A percentile compares a stretch with the other conserved stretches of the same genome.
Evolutionary conservation across 1,140 invertebrate genomes (phyloP).

Genomic region (Acromyrmex heyeri): DNA sequence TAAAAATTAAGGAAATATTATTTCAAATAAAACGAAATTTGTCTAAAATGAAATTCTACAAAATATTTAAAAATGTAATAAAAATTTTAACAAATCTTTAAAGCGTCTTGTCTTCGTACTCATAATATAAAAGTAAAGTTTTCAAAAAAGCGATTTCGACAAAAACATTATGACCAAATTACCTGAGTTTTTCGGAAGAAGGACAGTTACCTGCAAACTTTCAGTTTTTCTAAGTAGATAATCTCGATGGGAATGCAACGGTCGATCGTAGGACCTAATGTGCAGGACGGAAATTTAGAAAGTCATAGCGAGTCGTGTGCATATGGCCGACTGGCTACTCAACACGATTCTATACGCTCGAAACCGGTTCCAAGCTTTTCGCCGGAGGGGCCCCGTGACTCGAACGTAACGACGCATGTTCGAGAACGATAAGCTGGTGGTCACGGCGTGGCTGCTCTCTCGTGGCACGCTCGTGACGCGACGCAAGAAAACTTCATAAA

Average conservation of each 20-base stretch:
- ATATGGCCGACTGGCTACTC: slow-evolving; percentile 67
- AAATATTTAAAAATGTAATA: background rate
- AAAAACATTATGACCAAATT: background rate
- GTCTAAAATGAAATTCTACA: background rate
- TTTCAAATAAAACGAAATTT: background rate
- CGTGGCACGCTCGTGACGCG: background rate
- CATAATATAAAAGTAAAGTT: background rate
- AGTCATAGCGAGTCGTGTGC: slow-evolving; percentile 73
- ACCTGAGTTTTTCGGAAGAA: background rate
- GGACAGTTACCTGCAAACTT: background rate
- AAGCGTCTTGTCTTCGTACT: background rate
- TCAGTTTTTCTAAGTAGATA: background rate
- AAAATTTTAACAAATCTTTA: background rate
- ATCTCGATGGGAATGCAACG: slow-evolving; percentile 38
- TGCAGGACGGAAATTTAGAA: slow-evolving; percentile 75
- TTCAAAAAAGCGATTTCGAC: background rate
- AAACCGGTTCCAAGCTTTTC: slow-evolving; percentile 71
- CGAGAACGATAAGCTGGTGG: slow-evolving; percentile 68
- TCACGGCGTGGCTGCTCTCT: slow-evolving; percentile 44
- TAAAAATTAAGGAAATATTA: background rate
- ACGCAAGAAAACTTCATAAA: slow-evolving; percentile 64
- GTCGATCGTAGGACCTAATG: slow-evolving; percentile 33
- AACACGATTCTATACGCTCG: slow-evolving; percentile 66
- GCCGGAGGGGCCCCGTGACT: slow-evolving; percentile 71
- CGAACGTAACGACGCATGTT: slow-evolving; percentile 77